Base-by-base conservation (phyloP, 2,888 invertebrate species). In the Lordiphosa fenestrarum region DNA sequence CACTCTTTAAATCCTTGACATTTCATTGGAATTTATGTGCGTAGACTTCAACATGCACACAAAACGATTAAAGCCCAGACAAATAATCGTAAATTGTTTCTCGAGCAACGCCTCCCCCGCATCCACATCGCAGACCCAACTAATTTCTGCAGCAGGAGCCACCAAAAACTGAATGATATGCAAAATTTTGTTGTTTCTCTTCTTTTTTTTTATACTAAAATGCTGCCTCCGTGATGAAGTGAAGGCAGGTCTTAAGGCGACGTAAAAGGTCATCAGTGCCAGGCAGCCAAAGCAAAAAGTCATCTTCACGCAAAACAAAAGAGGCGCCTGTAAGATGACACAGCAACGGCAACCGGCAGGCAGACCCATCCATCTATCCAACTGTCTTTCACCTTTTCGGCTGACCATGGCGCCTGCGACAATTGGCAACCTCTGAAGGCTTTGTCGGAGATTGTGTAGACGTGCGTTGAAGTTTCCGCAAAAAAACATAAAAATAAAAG, bases 391-490 rank as follows among this genome's bases (percentile, higher is more conserved):
- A 73, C 76, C 71, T 75, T 80, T 73, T 80, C 47, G 47, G 54
- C 60, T 83, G 80, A 75, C 83, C 76, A 78, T 82, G 82, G 76
- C 83, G 83, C 80, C 78, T 55, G 63, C 55, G 59, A 61, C 69
- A 73, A 66, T 66, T 71, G 66, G 41, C 44, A 46, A 52, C 13
- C 23, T 19, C 37, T 41, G 44, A 4, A 36, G 19, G 6, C 7
- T 21, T 39, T 23, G 41, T 12, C 41, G 6, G n/a, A 42, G 25
- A 33, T 15, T 12, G 30, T 12, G 21, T 25, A 12, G 23, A 25
- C 42, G 42, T 25, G 25, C 30, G 12, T 42, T 42, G 30, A 25
- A 25, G 25, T 42, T 42, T 42, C 42, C 42, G 42, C 25, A 42
- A 42, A 12, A 30, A 40, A 39, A 19, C 15, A 1, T 1, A 15